A percentile compares a stretch with the other conserved stretches of the same genome.
Evolutionary conservation across 2,888 invertebrate species (phyloP).

Genomic region (Clitarchus hookeri): DNA sequence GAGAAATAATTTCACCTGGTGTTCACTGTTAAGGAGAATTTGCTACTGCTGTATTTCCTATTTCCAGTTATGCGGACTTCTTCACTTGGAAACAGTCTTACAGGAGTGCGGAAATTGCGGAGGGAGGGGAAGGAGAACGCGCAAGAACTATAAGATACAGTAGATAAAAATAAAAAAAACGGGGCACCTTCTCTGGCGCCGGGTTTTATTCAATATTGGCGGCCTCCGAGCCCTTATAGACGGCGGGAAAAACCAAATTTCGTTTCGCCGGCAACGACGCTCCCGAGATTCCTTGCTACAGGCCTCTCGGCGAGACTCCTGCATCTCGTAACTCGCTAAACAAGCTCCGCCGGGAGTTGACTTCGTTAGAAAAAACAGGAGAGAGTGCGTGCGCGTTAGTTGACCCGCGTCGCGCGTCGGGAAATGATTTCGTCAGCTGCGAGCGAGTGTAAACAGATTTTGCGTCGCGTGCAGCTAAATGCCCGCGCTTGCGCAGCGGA

Average conservation of each 20-base stretch:
- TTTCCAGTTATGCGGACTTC: not conserved
- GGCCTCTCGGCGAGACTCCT: not conserved
- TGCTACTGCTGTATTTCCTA: not conserved
- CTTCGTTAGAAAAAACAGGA: not conserved
- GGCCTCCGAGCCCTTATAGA: not conserved
- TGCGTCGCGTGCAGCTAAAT: too few relatives aligned
- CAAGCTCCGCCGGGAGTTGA: not conserved
- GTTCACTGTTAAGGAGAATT: too few relatives aligned
- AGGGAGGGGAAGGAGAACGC: not conserved
- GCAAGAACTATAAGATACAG: not conserved
- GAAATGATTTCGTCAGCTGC: too few relatives aligned
- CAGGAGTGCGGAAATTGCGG: not conserved
- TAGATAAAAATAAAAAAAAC: not conserved
- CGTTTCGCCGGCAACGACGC: not conserved
- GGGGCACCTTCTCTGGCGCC: not conserved
- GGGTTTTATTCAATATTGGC: not conserved
- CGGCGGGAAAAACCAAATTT: not conserved
- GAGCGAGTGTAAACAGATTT: too few relatives aligned
- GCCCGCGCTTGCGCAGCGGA: too few relatives aligned
- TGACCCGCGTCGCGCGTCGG: too few relatives aligned
- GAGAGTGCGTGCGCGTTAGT: too few relatives aligned
- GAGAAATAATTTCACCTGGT: too few relatives aligned
- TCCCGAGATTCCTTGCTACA: not conserved
- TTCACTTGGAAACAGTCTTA: not conserved
- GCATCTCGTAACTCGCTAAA: conserved; percentile 9